Base-by-base conservation (phyloP, 23 tunicate species). In the Pegea sp. region DNA sequence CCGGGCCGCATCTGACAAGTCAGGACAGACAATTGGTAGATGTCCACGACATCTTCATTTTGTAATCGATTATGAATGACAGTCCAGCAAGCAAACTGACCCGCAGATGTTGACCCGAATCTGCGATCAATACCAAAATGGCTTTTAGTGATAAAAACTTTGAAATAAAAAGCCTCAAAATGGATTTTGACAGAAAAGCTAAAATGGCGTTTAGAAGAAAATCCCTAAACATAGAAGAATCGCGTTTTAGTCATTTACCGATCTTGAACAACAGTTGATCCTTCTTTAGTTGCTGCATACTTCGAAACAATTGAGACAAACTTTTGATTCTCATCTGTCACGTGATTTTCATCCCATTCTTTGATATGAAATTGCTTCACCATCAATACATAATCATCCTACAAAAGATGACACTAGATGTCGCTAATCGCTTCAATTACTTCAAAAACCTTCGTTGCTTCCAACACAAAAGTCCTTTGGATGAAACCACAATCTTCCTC, bases 381-480 rank as follows among this genome's bases (percentile, higher is more conserved):
- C 25, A 38, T 59, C 23, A 76, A 42, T 22, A 76, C 75, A 48
- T 76, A 76, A 38, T 76, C 88, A 42, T 76, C 88, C 73, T 72
- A 60, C 11, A 38, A 38, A 16, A 8, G 46, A 38, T 11, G 16
- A 38, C 11, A 8, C 16, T 8, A 38, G 46, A n/a, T n/a, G n/a
- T n/a, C n/a, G n/a, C n/a, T n/a, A n/a, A n/a, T n/a, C n/a, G n/a
- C n/a, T n/a, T n/a, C n/a, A n/a, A n/a, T n/a, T n/a, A n/a, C n/a
- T n/a, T n/a, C n/a, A 38, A 38, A 8, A 54, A 76, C 90, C 66
- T 81, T 81, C 13, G 93, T 81, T 7, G 93, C 93, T 61, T 81
- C 93, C 61, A 81, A 34, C 13, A 81, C 63, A 34, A 81, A 81
- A 22, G 58, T 66, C 2, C 93, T 44, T 29, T 19, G 24, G 3